Conservation (phyloP, 2,888 invertebrate species). For the Strigamia transsilvanica region DNA sequence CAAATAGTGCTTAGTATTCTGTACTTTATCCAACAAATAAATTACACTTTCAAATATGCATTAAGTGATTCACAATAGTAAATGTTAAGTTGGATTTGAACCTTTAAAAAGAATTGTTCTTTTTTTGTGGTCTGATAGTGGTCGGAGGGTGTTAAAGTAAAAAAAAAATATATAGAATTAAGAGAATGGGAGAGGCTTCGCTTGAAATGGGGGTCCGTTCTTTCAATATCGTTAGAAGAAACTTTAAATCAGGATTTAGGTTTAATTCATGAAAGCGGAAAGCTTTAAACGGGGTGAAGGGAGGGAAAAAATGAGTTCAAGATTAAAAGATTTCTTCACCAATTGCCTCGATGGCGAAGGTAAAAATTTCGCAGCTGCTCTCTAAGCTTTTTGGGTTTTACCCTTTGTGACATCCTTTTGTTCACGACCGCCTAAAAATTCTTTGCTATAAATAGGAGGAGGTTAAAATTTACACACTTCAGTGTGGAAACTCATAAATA, state of each 20-base stretch:
- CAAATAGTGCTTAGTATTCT: neutral
- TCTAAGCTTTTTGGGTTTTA: neutral
- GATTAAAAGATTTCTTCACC: constrained; percentile 31
- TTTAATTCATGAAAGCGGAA: constrained; percentile 41
- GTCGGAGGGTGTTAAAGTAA: constrained; percentile 32
- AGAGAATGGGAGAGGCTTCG: constrained; percentile 31
- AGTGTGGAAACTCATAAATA: constrained; percentile 42
- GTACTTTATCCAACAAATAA: constrained; percentile 16
- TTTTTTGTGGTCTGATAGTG: constrained; percentile 41
- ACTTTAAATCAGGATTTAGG: constrained; percentile 42
- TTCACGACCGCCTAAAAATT: constrained; percentile 12
- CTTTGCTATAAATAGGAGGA: constrained; percentile 17
- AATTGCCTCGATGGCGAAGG: constrained; percentile 32
- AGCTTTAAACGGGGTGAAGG: constrained; percentile 44
- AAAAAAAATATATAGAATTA: constrained; percentile 20
- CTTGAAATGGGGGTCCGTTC: constrained; percentile 43
- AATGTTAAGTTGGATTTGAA: constrained; percentile 5
- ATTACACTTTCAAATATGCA: constrained; percentile 4
- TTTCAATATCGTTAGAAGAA: constrained; percentile 47
- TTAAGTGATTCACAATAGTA: constrained; percentile 22
- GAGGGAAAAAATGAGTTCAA: constrained; percentile 31
- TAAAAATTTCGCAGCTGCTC: constrained; percentile 45
- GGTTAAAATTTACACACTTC: constrained; percentile 45
- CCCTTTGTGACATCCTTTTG: constrained; percentile 48
- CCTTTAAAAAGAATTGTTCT: constrained; percentile 9